phyloP scores from a whole-genome alignment of 2,797 vertebrate genomes.

The Pteronotus mesoamericanus region DNA sequence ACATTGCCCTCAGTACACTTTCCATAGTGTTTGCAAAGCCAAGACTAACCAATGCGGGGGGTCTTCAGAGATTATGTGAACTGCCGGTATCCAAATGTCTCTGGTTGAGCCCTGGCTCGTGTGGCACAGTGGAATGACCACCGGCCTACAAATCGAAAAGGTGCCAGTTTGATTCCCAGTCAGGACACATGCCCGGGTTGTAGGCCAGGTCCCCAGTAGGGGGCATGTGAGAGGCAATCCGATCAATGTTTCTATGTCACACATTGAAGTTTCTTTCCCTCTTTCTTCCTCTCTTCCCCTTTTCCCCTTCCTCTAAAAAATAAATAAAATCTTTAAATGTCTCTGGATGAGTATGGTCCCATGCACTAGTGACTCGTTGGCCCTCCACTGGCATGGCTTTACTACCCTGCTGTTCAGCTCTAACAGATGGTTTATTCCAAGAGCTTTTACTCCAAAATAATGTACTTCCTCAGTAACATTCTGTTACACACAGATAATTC shows the following conservation, averaged over 20 bases:
- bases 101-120: background rate
- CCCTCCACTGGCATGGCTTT: background rate
- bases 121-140: background rate
- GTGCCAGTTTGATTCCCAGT: background rate
- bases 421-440: background rate
- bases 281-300: background rate
- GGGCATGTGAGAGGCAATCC: background rate
- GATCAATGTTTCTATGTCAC: too few relatives aligned
- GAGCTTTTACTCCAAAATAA: constrained; percentile 10
- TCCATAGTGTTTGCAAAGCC: background rate
- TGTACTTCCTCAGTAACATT: background rate
- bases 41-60: background rate
- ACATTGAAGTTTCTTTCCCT: too few relatives aligned
- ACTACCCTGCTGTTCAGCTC: background rate
- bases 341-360: background rate
- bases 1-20: background rate
- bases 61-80: background rate
- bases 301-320: background rate
- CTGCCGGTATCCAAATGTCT: constrained; percentile 55
- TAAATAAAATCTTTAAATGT: constrained; percentile 22
- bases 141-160: background rate
- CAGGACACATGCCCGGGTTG: background rate
- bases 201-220: background rate
- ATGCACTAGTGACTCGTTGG: background rate
- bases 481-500: background rate